These are phyloP conservation scores for Megastigmus dorsalis DNA, from an alignment of 2,888 invertebrate genomes.

Conservation along the genomic window DNA sequence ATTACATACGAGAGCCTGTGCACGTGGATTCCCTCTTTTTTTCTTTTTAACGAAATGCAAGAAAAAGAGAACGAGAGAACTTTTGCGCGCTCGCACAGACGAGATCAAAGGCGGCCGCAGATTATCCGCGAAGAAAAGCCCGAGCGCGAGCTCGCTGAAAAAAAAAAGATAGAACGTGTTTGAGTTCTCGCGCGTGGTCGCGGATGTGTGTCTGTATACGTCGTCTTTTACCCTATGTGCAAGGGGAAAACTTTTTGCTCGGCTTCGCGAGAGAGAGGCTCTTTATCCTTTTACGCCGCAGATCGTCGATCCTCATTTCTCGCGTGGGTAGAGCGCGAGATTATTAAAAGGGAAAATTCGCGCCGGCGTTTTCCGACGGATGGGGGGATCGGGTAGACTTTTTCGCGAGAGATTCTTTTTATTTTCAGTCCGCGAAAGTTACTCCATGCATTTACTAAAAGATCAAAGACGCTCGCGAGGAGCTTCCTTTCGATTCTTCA, in stretches of 20 bases:
- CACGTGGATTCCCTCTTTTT: neutral
- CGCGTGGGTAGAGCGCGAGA: neutral
- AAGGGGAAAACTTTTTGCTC: conserved; percentile 19
- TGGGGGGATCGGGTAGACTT: no score
- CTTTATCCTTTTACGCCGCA: neutral
- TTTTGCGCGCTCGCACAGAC: neutral
- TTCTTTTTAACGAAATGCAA: conserved; percentile 42
- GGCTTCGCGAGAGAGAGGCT: no score
- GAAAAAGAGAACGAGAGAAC: conserved; percentile 1
- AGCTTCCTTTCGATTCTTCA: no score
- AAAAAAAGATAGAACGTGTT: conserved; percentile 12
- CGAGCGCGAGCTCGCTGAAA: neutral
- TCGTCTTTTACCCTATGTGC: conserved; percentile 10
- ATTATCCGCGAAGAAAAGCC: conserved; percentile 36
- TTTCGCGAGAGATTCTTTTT: no score
- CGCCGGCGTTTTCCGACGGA: no score
- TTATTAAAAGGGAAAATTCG: no score
- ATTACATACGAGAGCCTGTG: neutral
- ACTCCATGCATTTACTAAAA: no score
- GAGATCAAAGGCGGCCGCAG: conserved; percentile 36
- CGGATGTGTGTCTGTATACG: neutral
- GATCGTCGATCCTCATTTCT: conserved; percentile 11
- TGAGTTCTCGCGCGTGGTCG: conserved; percentile 24
- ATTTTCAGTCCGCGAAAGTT: no score
- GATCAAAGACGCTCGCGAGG: no score